Evolutionary conservation across 2,797 vertebrate genomes (phyloP).

Genomic region (Okamejei kenojei): DNA sequence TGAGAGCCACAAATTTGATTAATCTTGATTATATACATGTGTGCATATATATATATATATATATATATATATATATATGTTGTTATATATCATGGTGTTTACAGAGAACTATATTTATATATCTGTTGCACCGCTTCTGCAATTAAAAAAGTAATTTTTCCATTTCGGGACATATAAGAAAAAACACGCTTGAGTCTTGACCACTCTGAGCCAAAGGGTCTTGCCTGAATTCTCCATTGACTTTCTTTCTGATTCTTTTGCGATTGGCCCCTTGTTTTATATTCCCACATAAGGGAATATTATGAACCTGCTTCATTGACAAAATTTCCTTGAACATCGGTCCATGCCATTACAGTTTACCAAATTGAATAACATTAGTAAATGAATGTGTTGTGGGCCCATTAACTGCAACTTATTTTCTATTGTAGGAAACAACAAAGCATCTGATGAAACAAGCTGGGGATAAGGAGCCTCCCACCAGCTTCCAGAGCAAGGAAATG

Average conservation of each 20-base stretch:
- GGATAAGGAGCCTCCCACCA: slow-evolving; percentile 41
- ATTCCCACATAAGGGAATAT: neutral
- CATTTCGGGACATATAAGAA: too few species aligned
- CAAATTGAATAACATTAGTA: neutral
- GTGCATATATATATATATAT: too few species aligned
- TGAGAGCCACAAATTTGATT: neutral
- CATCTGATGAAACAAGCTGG: slow-evolving; percentile 36
- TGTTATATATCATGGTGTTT: too few species aligned
- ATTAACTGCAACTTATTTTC: slow-evolving; percentile 37
- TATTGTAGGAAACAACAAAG: slow-evolving; percentile 44
- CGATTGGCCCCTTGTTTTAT: neutral
- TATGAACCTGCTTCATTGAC: neutral
- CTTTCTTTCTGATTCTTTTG: neutral
- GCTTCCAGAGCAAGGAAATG: slow-evolving; percentile 42
- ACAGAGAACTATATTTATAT: too few species aligned
- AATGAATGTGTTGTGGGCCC: neutral
- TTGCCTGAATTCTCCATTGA: neutral
- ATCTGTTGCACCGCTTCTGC: too few species aligned
- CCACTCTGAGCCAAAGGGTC: neutral
- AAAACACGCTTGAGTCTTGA: neutral
- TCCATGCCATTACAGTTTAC: neutral
- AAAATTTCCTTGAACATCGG: neutral
- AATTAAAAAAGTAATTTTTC: too few species aligned
- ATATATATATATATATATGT: too few species aligned
- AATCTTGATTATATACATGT: too few species aligned